These are phyloP conservation scores for Lithosia quadra DNA, from an alignment of 2,888 invertebrate species.

Conservation along the genomic window DNA sequence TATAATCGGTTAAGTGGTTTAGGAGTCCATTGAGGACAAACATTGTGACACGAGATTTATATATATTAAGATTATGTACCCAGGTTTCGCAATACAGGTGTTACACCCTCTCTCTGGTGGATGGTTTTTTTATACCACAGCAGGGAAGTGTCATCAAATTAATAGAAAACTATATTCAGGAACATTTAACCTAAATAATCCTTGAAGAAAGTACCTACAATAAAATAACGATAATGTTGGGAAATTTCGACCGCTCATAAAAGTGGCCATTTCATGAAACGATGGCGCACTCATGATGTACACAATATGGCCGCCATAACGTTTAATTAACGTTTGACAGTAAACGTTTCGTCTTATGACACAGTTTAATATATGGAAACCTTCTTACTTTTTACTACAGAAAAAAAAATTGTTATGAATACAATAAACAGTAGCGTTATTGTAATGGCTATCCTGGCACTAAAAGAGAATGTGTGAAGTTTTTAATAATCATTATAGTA, in stretches of 20 bases:
- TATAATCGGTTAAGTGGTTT: too few relatives aligned
- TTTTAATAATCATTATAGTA: not conserved
- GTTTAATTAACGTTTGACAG: slow-evolving; percentile 13
- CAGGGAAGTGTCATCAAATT: not conserved
- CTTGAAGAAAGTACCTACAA: not conserved
- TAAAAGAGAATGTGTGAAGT: not conserved
- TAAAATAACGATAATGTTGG: not conserved
- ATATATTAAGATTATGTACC: too few relatives aligned
- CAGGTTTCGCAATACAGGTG: too few relatives aligned
- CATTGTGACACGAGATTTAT: too few relatives aligned
- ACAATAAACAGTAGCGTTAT: not conserved
- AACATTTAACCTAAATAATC: slow-evolving; percentile 2
- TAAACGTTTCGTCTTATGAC: not conserved
- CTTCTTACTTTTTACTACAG: too few relatives aligned
- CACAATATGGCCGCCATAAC: not conserved
- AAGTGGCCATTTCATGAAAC: slow-evolving; percentile 8
- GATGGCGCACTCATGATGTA: not conserved
- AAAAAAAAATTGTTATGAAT: not conserved
- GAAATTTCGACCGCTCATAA: slow-evolving; percentile 6
- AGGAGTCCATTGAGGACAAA: too few relatives aligned
- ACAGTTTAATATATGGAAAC: not conserved
- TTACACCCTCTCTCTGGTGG: too few relatives aligned
- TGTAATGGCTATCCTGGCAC: not conserved
- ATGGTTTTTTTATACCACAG: too few relatives aligned
- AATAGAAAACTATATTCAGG: not conserved